phyloP scores from a whole-genome alignment of 2,113 vertebrate species.

The Lota lota region DNA sequence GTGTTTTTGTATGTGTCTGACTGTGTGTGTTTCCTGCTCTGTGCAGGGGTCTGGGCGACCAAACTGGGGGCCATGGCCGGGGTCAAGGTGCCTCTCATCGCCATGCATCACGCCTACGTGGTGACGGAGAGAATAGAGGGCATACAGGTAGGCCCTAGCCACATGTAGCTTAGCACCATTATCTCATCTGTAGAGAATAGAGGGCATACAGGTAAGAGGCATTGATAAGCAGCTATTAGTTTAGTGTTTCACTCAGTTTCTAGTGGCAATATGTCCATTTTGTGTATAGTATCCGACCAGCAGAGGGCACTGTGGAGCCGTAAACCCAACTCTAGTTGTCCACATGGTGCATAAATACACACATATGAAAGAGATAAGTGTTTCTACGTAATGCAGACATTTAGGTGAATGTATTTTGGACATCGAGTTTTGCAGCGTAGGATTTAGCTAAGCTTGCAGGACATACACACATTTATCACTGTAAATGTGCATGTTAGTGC shows the following conservation, averaged over 20 bases:
- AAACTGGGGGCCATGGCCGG: conserved; percentile 88
- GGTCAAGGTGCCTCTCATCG: conserved; percentile 88
- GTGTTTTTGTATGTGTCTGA: background rate
- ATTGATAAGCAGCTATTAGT: background rate
- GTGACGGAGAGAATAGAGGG: conserved; percentile 95
- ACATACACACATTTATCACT: no score
- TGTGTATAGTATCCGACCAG: conserved; percentile 17
- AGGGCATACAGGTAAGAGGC: background rate
- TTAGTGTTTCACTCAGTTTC: background rate
- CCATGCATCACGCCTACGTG: conserved; percentile 93
- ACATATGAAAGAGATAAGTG: no score
- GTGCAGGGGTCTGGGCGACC: conserved; percentile 86
- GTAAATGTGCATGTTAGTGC: no score
- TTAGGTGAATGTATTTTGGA: no score
- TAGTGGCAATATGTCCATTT: no score
- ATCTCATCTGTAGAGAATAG: no score
- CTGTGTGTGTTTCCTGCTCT: background rate
- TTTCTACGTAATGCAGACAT: no score
- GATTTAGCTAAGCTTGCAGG: no score
- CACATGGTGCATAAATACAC: no score
- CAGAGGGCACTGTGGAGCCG: conserved; percentile 56
- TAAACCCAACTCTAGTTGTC: conserved; percentile 17
- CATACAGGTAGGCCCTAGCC: conserved; percentile 80
- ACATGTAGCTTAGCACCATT: no score
- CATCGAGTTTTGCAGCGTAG: no score